phyloP scores from a whole-genome alignment of 2,113 vertebrate species.

The Thomomys bottae region DNA sequence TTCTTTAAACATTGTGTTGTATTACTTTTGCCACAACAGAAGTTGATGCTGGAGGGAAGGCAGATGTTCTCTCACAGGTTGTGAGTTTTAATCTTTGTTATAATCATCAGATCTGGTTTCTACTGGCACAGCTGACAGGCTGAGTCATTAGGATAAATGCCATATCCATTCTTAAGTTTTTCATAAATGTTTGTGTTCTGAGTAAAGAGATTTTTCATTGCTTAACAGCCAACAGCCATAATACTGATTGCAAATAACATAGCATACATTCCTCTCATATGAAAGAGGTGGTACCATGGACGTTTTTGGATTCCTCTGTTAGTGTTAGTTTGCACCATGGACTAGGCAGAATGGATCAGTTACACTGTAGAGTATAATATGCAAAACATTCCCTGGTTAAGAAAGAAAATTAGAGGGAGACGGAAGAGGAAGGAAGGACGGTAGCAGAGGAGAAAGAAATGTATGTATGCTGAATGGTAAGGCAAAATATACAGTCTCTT shows the following conservation, averaged over 20 bases:
- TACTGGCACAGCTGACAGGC: neutral
- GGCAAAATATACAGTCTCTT: neutral
- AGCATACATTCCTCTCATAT: slow-evolving; percentile 39
- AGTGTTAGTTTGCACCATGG: neutral
- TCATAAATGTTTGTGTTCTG: slow-evolving; percentile 46
- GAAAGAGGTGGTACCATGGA: neutral
- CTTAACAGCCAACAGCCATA: slow-evolving; percentile 15
- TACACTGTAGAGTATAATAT: slow-evolving; percentile 49
- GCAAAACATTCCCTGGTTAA: slow-evolving; percentile 27
- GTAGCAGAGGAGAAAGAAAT: too few species aligned
- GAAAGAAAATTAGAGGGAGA: neutral
- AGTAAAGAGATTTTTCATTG: slow-evolving; percentile 41
- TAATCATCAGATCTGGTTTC: slow-evolving; percentile 37
- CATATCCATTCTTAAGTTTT: slow-evolving; percentile 32
- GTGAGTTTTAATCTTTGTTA: slow-evolving; percentile 55
- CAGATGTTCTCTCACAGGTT: slow-evolving; percentile 41
- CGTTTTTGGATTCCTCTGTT: slow-evolving; percentile 43
- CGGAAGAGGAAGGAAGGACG: neutral
- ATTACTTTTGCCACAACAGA: slow-evolving; percentile 47
- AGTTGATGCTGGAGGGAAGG: slow-evolving; percentile 40
- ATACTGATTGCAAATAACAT: slow-evolving; percentile 59
- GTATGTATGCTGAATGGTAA: neutral
- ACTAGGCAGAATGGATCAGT: neutral
- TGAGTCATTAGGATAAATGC: slow-evolving; percentile 52
- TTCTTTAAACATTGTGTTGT: too few species aligned